phyloP scores from a whole-genome alignment of 2,888 invertebrate species.

The Tipula helvola region DNA sequence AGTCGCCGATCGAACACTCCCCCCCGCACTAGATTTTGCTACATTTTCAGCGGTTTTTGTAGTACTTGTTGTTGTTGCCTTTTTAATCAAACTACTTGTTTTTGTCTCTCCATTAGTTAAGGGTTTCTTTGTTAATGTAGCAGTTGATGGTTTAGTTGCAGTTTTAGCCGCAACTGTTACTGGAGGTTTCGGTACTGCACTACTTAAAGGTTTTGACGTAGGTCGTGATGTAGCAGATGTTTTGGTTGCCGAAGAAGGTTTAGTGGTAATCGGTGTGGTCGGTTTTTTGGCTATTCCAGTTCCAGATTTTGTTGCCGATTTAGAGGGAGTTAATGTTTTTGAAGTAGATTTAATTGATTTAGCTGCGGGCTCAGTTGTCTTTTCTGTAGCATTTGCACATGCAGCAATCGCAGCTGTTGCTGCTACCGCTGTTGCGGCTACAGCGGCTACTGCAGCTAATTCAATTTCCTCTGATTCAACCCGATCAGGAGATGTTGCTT shows the following conservation, averaged over 20 bases:
- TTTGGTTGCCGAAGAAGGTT: background rate
- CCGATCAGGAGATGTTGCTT: background rate
- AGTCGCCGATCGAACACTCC: constrained; percentile 11
- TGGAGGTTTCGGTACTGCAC: background rate
- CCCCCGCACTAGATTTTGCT: background rate
- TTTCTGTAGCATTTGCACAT: constrained; percentile 14
- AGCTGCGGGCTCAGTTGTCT: background rate
- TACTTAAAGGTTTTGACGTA: background rate
- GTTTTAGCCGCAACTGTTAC: background rate
- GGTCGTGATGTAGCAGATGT: background rate
- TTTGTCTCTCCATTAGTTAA: constrained; percentile 6
- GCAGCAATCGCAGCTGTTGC: constrained; percentile 13
- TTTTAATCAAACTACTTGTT: background rate
- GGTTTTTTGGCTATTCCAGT: background rate
- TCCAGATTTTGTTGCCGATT: background rate
- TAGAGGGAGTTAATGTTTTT: constrained; percentile 8
- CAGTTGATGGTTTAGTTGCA: constrained; percentile 8
- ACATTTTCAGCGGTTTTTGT: background rate
- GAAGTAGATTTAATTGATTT: background rate
- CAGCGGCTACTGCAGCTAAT: background rate
- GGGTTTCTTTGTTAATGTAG: background rate
- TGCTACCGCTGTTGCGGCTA: constrained; percentile 14
- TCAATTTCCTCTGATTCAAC: background rate
- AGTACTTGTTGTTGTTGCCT: background rate
- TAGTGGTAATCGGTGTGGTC: background rate